Evolutionary conservation across 2,797 vertebrate species (phyloP).

Genomic region (Gymnoscopelus braueri): DNA sequence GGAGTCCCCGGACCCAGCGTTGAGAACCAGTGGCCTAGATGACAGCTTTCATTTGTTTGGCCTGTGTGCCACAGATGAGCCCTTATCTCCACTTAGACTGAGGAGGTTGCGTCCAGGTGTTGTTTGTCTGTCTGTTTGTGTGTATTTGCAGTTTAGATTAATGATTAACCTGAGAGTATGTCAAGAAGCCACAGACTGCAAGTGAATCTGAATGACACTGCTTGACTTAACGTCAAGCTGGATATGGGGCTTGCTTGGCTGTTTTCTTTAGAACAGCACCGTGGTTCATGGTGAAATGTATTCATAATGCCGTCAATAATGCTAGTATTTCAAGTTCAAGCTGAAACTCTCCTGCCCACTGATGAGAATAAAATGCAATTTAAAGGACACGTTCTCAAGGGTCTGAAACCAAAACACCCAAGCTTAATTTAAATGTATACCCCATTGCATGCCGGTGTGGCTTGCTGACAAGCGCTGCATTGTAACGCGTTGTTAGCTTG

Average conservation of each 20-base stretch:
- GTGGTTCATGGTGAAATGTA: background rate
- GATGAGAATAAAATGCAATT: too few species aligned
- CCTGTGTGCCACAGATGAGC: constrained; percentile 21
- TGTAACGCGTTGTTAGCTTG: too few species aligned
- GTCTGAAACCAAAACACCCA: too few species aligned
- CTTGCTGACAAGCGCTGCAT: too few species aligned
- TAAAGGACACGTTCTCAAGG: too few species aligned
- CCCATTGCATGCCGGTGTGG: too few species aligned
- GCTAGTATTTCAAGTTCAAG: too few species aligned
- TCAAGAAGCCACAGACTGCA: background rate
- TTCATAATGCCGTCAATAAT: background rate
- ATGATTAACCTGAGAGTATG: constrained; percentile 58
- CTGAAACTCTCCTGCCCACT: too few species aligned
- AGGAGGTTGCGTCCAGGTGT: constrained; percentile 29
- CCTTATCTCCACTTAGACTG: constrained; percentile 35
- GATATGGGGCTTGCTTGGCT: background rate
- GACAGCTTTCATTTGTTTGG: constrained; percentile 11
- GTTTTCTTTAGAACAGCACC: background rate
- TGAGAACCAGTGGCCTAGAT: background rate
- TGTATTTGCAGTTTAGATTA: constrained; percentile 40
- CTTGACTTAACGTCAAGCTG: background rate
- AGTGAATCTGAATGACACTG: constrained; percentile 2
- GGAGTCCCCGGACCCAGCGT: too few species aligned
- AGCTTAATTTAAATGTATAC: too few species aligned
- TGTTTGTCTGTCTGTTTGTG: constrained; percentile 14